These are phyloP conservation scores for Bradypodion pumilum DNA, from an alignment of 2,797 vertebrate species.

Conservation along the genomic window DNA sequence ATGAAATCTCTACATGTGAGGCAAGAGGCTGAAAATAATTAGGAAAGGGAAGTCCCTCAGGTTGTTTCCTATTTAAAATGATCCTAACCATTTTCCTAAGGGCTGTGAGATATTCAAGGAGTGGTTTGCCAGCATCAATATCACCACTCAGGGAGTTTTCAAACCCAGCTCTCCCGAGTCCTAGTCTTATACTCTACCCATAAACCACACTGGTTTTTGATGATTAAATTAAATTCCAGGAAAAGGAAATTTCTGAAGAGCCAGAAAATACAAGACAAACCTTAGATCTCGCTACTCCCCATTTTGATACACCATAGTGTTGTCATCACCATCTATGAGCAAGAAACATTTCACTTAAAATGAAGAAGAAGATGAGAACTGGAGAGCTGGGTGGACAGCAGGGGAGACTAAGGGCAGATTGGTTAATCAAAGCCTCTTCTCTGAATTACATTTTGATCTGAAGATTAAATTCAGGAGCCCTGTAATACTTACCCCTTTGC, in stretches of 20 bases:
- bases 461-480: background rate
- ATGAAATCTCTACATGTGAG: slow-evolving; percentile 44
- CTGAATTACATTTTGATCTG: background rate
- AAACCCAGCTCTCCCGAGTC: too few relatives aligned
- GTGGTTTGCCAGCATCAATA: too few relatives aligned
- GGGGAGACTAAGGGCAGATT: background rate
- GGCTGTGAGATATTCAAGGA: too few relatives aligned
- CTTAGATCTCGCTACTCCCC: background rate
- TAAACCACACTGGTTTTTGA: background rate
- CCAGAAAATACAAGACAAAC: background rate
- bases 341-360: background rate
- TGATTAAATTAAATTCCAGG: too few relatives aligned
- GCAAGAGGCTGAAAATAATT: slow-evolving; percentile 10
- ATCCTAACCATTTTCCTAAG: background rate
- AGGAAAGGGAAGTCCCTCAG: background rate
- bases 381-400: too few relatives aligned
- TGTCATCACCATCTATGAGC: background rate
- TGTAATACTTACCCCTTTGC: background rate
- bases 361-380: background rate
- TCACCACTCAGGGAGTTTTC: too few relatives aligned
- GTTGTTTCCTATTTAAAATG: too few relatives aligned
- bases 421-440: background rate
- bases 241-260: too few relatives aligned
- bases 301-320: background rate
- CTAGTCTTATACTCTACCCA: too few relatives aligned